phyloP scores from a whole-genome alignment of 1,140 invertebrate genomes.

The Saccostrea echinata region DNA sequence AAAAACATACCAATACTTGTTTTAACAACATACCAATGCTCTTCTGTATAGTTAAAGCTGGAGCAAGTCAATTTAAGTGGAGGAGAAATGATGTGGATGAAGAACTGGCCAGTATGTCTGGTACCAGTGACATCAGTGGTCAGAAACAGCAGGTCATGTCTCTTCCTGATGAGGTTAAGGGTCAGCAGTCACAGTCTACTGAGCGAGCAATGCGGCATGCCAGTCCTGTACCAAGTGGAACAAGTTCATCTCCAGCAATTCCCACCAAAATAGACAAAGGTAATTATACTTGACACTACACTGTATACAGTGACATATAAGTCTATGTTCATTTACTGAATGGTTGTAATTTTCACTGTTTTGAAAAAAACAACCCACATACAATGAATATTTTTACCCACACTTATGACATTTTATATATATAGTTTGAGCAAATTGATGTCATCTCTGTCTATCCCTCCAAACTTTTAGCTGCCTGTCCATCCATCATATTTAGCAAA shows the following conservation, averaged over 20 bases:
- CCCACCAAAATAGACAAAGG: conserved; percentile 47
- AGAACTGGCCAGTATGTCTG: conserved; percentile 74
- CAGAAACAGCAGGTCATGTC: neutral
- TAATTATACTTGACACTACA: neutral
- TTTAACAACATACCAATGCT: too few species aligned
- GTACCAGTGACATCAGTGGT: conserved; percentile 64
- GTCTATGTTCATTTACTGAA: too few species aligned
- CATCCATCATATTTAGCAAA: too few species aligned
- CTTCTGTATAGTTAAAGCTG: neutral
- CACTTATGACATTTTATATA: too few species aligned
- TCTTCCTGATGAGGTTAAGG: neutral
- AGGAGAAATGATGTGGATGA: conserved; percentile 66
- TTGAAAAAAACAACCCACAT: too few species aligned
- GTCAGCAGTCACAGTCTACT: conserved; percentile 19
- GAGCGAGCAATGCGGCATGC: neutral
- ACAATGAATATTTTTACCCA: too few species aligned
- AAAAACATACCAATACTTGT: too few species aligned
- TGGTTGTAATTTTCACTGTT: too few species aligned
- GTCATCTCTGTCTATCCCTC: too few species aligned
- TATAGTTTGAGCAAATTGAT: too few species aligned
- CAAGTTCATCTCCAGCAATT: conserved; percentile 17
- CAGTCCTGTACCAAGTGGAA: conserved; percentile 48
- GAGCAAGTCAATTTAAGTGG: conserved; percentile 45
- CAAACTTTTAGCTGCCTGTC: too few species aligned
- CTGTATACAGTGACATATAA: too few species aligned